Base-by-base conservation (phyloP, 2,113 vertebrate species). In the Dromiciops gliroides region DNA sequence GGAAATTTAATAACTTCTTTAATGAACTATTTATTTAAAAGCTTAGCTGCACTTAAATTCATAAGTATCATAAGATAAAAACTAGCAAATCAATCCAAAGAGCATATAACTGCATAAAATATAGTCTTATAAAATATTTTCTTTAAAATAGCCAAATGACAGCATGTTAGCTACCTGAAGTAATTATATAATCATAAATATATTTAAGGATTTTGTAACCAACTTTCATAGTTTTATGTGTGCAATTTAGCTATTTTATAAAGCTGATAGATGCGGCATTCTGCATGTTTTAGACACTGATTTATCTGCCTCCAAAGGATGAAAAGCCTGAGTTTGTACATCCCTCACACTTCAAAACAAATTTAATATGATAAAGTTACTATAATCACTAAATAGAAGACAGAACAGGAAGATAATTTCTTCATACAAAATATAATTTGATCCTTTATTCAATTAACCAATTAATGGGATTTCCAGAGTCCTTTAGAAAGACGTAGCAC, bases 371-470 rank as follows among this genome's bases (percentile, higher is more conserved):
- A 25, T 47, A 52, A 95, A 47, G 16, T 91, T 51, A 90, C 24
- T 89, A 0, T 53, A 91, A 83, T 93, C 53, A 91, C 52, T 95
- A 90, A 51, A 95, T 91, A 56, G 47, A 67, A 51, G 50, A 96
- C 94, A 89, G 75, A 9, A 90, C 1, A n/a, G 3, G 14, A 50
- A 90, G 92, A 95, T 23, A 31, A 50, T 26, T 9, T 7, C 51
- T 37, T 52, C 25, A 25, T 89, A 93, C 0, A 96, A 67, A 67
- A n/a, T 67, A 67, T 89, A 92, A 88, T 93, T 19, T 89, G n/a
- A 48, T 94, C 24, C 60, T 92, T 90, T 51, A 94, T 88, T 83
- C 95, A 95, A 92, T 67, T n/a, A n/a, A 67, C 89, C 56, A 91
- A 95, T 28, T 47, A 50, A 52, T 10, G 14, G 51, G 92, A 28